A percentile compares a stretch with the other conserved stretches of the same genome.
Conservation (phyloP, 1,140 invertebrate species). For the Drosophila leontia region DNA sequence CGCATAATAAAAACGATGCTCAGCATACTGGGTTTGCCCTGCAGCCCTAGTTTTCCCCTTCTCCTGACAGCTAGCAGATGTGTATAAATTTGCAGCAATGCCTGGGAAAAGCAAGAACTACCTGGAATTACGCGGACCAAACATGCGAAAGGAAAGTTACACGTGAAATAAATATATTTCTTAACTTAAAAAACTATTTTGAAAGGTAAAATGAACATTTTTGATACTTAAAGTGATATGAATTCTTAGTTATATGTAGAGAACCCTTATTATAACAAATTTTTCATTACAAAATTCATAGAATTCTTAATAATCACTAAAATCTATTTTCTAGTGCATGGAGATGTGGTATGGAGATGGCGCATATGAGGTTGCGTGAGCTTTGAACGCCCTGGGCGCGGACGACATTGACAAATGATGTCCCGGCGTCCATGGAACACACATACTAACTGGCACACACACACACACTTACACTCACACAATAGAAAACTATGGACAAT, state of each 20-base stretch:
- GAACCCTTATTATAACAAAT: not conserved
- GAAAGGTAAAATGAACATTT: not conserved
- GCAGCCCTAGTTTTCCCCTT: not conserved
- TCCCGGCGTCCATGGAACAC: conserved; percentile 41
- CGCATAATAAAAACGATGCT: conserved; percentile 48
- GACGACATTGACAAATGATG: conserved; percentile 81
- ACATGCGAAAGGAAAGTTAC: conserved; percentile 57
- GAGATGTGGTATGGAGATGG: conserved; percentile 40
- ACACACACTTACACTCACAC: conserved; percentile 2
- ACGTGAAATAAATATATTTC: not conserved
- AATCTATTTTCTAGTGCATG: not conserved
- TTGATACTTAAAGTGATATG: accelerated
- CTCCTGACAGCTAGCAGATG: conserved; percentile 34
- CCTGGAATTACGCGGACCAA: conserved; percentile 66
- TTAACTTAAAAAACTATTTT: not conserved
- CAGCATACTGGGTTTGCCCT: conserved; percentile 34
- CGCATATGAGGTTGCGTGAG: conserved; percentile 64
- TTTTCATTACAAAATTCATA: not conserved
- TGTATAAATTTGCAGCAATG: conserved; percentile 55
- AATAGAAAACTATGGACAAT: conserved; percentile 39
- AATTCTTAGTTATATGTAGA: not conserved
- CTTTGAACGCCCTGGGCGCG: conserved; percentile 45
- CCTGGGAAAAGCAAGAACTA: conserved; percentile 49
- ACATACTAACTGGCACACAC: conserved; percentile 25
- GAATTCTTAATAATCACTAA: too few relatives aligned